Evolutionary conservation across 2,797 vertebrate genomes (phyloP).

Genomic region (Urocyon cinereoargenteus): DNA sequence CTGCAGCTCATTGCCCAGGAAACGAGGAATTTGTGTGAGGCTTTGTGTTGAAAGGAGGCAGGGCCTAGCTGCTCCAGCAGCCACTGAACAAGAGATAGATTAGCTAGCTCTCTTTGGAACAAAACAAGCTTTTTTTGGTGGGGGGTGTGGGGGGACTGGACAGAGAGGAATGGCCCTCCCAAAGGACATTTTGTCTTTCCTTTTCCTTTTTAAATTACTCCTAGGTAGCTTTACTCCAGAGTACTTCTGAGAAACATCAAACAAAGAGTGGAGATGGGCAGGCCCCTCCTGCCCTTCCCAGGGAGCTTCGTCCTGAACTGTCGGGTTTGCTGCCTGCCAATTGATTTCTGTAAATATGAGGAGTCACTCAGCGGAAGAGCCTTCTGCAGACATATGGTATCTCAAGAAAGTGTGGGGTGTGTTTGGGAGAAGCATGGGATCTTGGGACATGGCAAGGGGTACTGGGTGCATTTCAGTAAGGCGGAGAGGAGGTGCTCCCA

Average conservation of each 20-base stretch:
- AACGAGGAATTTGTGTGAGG: slow-evolving; percentile 79
- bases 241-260: slow-evolving; percentile 50
- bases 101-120: slow-evolving; percentile 67
- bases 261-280: neutral
- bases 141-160: neutral
- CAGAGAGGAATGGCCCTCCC: neutral
- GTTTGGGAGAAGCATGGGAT: neutral
- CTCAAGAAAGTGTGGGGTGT: neutral
- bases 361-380: neutral
- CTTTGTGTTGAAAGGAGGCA: slow-evolving; percentile 69
- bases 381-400: neutral
- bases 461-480: neutral
- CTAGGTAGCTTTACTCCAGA: slow-evolving; percentile 33
- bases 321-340: neutral
- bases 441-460: neutral
- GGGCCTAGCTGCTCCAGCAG: slow-evolving; percentile 41
- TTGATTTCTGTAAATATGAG: neutral
- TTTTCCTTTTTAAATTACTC: slow-evolving; percentile 61
- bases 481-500: neutral
- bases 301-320: neutral
- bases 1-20: slow-evolving; percentile 71
- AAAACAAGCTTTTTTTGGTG: slow-evolving; percentile 55
- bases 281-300: neutral
- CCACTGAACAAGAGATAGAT: slow-evolving; percentile 67
- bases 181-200: neutral